Evolutionary conservation across 2,113 vertebrate genomes (phyloP).

Genomic region (Crotalus helleri): DNA sequence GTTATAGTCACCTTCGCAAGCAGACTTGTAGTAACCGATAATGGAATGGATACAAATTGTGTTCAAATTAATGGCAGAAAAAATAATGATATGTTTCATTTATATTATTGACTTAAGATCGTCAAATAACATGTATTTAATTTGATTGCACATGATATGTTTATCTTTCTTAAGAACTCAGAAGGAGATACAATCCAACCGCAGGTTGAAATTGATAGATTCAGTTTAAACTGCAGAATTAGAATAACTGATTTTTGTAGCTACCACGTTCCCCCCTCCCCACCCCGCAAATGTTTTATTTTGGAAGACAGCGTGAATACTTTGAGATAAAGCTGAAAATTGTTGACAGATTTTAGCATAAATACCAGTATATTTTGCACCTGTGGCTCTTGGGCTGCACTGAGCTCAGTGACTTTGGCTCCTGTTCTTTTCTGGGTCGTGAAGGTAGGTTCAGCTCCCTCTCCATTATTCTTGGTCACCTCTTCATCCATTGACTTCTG

Average conservation of each 20-base stretch:
- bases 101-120: neutral
- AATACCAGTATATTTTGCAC: conserved; percentile 45
- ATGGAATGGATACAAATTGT: neutral
- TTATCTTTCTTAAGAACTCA: neutral
- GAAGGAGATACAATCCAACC: neutral
- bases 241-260: neutral
- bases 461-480: conserved; percentile 37
- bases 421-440: conserved; percentile 86
- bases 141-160: neutral
- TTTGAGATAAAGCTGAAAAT: neutral
- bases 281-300: too few relatives aligned
- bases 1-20: neutral
- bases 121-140: neutral
- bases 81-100: neutral
- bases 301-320: neutral
- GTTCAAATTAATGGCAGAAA: neutral
- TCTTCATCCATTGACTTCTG: conserved; percentile 38
- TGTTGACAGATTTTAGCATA: neutral
- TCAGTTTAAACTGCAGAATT: neutral
- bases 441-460: conserved; percentile 64
- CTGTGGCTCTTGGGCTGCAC: conserved; percentile 34
- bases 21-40: neutral
- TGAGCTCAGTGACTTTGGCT: conserved; percentile 53
- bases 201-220: neutral
- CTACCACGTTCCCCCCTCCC: neutral